Percentiles rank a stretch among this genome's conserved stretches.
Evolutionary conservation across 2,797 vertebrate genomes (phyloP).

Genomic region (Pseudomugil gertrudae): DNA sequence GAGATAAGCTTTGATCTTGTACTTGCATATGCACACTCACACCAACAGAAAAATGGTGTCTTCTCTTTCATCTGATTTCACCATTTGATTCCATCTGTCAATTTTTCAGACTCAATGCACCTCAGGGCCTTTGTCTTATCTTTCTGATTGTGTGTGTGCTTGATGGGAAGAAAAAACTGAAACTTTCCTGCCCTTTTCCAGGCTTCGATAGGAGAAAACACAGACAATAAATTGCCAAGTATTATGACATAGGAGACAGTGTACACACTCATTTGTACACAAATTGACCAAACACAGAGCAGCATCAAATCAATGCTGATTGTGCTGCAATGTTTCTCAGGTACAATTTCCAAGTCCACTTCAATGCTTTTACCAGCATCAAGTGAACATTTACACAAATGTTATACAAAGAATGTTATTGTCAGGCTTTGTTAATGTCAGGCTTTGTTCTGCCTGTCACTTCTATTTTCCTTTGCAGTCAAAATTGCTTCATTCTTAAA

Average conservation of each 20-base stretch:
- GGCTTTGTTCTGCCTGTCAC: too few relatives aligned
- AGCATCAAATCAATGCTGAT: conserved; percentile 2
- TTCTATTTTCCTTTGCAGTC: background rate
- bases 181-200: conserved; percentile 23
- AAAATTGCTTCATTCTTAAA: background rate
- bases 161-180: conserved; percentile 27
- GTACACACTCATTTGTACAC: conserved; percentile 11
- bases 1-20: conserved; percentile 60
- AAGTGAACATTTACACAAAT: background rate
- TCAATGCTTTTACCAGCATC: background rate
- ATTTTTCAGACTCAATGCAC: conserved; percentile 49
- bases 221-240: too few relatives aligned
- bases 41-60: conserved; percentile 27
- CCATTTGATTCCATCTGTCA: conserved; percentile 68
- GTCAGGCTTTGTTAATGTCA: too few relatives aligned
- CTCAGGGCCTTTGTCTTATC: conserved; percentile 51
- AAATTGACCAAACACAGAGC: conserved; percentile 22
- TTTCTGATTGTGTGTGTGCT: conserved; percentile 25
- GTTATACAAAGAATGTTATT: background rate
- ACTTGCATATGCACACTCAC: conserved; percentile 10
- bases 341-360: background rate
- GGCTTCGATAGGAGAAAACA: conserved; percentile 24
- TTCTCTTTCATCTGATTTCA: conserved; percentile 64
- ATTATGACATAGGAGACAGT: conserved; percentile 42
- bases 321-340: background rate